Evolutionary conservation across 2,113 vertebrate genomes (phyloP).

Genomic region (Egretta garzetta): DNA sequence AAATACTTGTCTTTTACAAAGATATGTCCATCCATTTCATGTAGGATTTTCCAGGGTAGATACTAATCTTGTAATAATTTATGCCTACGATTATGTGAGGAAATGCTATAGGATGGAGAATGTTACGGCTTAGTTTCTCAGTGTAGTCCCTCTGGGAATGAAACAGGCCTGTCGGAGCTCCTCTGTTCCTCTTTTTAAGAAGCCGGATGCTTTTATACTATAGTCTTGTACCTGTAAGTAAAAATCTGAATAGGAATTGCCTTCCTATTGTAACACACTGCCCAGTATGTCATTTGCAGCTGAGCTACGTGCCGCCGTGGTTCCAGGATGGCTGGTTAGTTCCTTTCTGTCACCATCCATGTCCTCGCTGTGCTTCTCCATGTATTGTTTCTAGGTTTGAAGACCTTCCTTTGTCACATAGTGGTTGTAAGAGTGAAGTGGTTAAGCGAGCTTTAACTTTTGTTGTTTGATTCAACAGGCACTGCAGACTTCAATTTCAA

Average conservation of each 20-base stretch:
- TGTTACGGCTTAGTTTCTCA: background rate
- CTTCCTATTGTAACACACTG: background rate
- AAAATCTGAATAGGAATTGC: background rate
- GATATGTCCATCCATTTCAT: constrained; percentile 51
- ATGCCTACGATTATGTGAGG: background rate
- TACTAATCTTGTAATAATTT: background rate
- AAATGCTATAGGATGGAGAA: background rate
- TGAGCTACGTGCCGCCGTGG: fast-evolving
- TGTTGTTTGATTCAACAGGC: background rate
- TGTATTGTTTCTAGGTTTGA: background rate
- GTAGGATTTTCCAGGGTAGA: background rate
- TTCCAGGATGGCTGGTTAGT: background rate
- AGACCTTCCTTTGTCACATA: background rate
- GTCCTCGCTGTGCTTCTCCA: background rate
- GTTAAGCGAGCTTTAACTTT: background rate
- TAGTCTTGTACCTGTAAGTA: background rate
- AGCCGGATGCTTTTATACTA: background rate
- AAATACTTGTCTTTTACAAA: background rate
- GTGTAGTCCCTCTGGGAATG: background rate
- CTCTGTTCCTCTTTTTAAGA: background rate
- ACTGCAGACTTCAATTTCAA: background rate
- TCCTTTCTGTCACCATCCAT: background rate
- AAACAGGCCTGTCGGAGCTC: background rate
- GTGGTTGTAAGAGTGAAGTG: background rate
- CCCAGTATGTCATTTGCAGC: background rate